Evolutionary conservation across 2,797 vertebrate species (phyloP), one percentile per base, ranked within the genome.

Genomic region (Telmatherina bonti): DNA sequence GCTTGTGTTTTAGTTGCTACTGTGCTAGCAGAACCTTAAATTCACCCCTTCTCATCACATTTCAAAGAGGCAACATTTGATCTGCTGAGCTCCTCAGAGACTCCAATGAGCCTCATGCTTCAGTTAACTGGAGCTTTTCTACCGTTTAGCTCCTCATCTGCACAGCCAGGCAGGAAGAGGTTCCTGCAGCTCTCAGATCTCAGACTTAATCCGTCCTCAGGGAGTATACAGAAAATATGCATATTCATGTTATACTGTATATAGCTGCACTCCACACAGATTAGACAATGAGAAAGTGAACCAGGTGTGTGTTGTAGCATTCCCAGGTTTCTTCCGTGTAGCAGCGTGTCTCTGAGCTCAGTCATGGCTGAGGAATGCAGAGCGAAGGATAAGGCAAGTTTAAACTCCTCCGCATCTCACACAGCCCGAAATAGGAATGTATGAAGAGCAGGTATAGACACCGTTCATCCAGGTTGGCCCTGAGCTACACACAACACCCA

Each of bases 281-380:
- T 54, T 29, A 49, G 11, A 20, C 31, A 49, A 51, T 51, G 67
- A 58, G 70, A 62, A 72, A 64, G 61, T 60, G 33, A 47, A 62
- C 75, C 81, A 86, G 82, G 84, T 79, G 84, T 67, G 54, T 33
- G 8, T 4, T 70, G 71, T 69, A 74, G 70, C 70, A 75, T 83
- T 81, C 79, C 51, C 36, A 49, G 74, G 81, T 88, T 62, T 71
- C 74, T 76, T 84, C 74, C 73, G 35, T 20, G 54, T 10, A 79
- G 81, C 74, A 53, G 62, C 52, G 67, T 36, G 54, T 81, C 76
- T 30, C 76, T 30, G 76, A 82, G 66, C 74, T 41, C 60, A 85
- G 82, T 91, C 88, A 93, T 26, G 55, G 73, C 47, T 81, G 65
- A 89, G 91, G 93, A 94, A 95, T 94, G 93, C 60, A 62, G 72